Evolutionary conservation across 2,797 vertebrate species (phyloP), one percentile per base, ranked within the genome.

Genomic region (Otolemur crassicaudatus): DNA sequence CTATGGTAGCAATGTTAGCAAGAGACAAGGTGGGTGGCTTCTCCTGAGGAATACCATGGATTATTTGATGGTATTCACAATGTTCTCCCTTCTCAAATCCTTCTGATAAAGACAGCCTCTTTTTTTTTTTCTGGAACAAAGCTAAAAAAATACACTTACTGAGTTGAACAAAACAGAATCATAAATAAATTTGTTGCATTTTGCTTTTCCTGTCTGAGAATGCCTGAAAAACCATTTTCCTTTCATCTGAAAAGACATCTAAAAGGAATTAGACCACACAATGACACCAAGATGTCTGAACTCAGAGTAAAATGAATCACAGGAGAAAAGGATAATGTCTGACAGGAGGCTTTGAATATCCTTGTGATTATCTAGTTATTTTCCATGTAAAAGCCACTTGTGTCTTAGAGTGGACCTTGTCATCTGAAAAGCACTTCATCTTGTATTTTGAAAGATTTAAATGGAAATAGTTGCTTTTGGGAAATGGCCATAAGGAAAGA

Each of bases 101-200:
- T 90, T 77, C 72, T 90, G 72, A 40, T 82, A 95, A 94, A 87
- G 53, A 85, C 9, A 94, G 58, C 12, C 40, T 3, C 76, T 43
- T 60, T 90, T 95, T 90, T 85, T 80, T 86, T 95, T 97, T 95
- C 75, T 79, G 91, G 80, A 93, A 89, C n/a, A 95, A 85, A 92
- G 29, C 49, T 94, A 37, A 67, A 91, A 83, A 90, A 84, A 79
- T 27, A 77, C 0, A 77, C 37, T 92, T 61, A 89, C 31, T 82
- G 69, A 93, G 58, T 56, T 87, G 93, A 93, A 97, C 63, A 91
- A 92, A 96, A 91, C 31, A 82, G 56, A 95, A 82, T 83, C 92
- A 95, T 95, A 97, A 97, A 90, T 94, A 95, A 94, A 94, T 97
- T 94, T 96, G 79, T 82, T 79, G 43, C 43, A 69, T 93, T 94